These are phyloP conservation scores for Liolophura sinensis DNA, from an alignment of 1,140 invertebrate species.

Conservation along the genomic window DNA sequence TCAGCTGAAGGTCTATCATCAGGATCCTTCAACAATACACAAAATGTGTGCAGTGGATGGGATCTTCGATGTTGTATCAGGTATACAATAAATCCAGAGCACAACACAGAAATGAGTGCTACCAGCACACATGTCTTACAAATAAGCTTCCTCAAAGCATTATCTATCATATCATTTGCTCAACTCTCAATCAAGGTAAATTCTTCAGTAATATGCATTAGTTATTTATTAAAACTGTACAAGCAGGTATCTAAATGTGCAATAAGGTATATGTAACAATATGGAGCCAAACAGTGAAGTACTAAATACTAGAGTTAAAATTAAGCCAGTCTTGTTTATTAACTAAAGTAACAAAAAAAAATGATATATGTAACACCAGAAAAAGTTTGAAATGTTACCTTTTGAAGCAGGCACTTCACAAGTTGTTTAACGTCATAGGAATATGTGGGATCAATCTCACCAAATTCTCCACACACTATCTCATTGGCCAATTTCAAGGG, in stretches of 20 bases:
- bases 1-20: conserved; percentile 39
- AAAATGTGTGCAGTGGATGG: not conserved
- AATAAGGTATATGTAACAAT: no score
- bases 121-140: no score
- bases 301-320: not conserved
- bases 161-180: no score
- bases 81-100: not conserved
- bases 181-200: no score
- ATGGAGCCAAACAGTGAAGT: not conserved
- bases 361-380: no score
- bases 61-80: not conserved
- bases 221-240: no score
- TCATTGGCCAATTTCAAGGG: conserved; percentile 52
- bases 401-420: conserved; percentile 47
- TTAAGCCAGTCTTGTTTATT: not conserved
- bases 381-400: conserved; percentile 29
- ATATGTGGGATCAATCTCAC: conserved; percentile 39
- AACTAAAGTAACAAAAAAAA: conserved; percentile 1
- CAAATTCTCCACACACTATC: conserved; percentile 48
- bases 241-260: no score
- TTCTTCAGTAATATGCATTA: no score
- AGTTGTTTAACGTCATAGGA: conserved; percentile 40
- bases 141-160: no score
- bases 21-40: conserved; percentile 33
- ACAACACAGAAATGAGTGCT: no score